Conservation (phyloP, 2,888 invertebrate species). For the Rapana venosa region DNA sequence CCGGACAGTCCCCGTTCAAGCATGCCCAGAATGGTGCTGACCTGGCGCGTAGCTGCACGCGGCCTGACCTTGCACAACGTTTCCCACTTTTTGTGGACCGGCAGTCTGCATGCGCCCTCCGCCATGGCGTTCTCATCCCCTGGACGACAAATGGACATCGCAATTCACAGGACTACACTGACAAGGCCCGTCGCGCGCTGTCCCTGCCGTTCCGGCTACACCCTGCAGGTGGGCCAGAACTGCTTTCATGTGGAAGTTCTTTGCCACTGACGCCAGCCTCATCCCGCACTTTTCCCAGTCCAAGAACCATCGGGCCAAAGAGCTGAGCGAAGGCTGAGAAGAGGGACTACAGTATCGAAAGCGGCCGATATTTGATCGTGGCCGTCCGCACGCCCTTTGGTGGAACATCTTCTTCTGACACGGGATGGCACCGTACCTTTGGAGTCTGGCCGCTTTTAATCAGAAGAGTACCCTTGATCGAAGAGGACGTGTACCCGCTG, state of each 20-base stretch:
- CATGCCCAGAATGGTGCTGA: constrained; percentile 7
- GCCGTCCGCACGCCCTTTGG: constrained; percentile 59
- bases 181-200: constrained; percentile 39
- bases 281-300: constrained; percentile 30
- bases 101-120: constrained; percentile 42
- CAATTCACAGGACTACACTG: constrained; percentile 46
- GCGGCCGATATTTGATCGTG: neutral
- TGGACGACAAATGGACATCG: constrained; percentile 63
- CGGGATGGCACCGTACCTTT: constrained; percentile 59
- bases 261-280: constrained; percentile 33
- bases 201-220: constrained; percentile 49
- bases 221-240: constrained; percentile 42
- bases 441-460: constrained; percentile 39
- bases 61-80: constrained; percentile 21
- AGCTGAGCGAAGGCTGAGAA: neutral
- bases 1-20: neutral
- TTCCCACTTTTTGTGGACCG: constrained; percentile 39
- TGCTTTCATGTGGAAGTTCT: constrained; percentile 60
- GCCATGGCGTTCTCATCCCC: constrained; percentile 58
- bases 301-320: neutral
- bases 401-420: constrained; percentile 63
- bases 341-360: neutral
- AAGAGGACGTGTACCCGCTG: constrained; percentile 46
- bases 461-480: constrained; percentile 10
- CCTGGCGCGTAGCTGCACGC: constrained; percentile 30